Evolutionary conservation across 2,113 vertebrate genomes (phyloP).

Genomic region (Tylochromis polylepis): DNA sequence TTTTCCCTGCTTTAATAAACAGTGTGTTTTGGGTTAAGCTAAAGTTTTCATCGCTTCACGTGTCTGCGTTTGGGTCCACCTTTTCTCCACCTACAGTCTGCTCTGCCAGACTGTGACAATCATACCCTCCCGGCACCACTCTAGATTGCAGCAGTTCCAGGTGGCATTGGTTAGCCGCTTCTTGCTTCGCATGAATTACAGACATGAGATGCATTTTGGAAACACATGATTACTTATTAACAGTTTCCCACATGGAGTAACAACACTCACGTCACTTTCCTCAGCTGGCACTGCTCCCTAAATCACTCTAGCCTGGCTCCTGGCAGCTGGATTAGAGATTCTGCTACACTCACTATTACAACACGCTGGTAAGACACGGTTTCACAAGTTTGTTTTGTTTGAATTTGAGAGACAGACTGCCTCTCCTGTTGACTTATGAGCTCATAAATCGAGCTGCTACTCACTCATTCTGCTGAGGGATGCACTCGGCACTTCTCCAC

Average conservation of each 20-base stretch:
- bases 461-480: background rate
- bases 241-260: background rate
- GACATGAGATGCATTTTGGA: background rate
- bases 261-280: background rate
- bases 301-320: background rate
- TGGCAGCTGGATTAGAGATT: conserved; percentile 40
- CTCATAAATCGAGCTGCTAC: fast-evolving
- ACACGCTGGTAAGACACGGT: background rate
- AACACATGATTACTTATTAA: background rate
- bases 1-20: no score
- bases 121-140: background rate
- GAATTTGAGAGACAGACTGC: background rate
- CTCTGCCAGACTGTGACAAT: no score
- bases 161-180: background rate
- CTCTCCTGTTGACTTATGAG: background rate
- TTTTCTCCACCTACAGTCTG: no score
- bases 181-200: background rate
- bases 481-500: background rate
- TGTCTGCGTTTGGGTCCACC: no score
- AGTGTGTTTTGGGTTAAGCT: no score
- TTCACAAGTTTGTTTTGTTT: background rate
- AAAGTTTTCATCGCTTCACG: no score
- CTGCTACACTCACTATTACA: background rate
- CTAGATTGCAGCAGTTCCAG: background rate
- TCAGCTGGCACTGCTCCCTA: background rate